Conservation (phyloP, 2,113 vertebrate genomes). For the Saguinus imperator region DNA sequence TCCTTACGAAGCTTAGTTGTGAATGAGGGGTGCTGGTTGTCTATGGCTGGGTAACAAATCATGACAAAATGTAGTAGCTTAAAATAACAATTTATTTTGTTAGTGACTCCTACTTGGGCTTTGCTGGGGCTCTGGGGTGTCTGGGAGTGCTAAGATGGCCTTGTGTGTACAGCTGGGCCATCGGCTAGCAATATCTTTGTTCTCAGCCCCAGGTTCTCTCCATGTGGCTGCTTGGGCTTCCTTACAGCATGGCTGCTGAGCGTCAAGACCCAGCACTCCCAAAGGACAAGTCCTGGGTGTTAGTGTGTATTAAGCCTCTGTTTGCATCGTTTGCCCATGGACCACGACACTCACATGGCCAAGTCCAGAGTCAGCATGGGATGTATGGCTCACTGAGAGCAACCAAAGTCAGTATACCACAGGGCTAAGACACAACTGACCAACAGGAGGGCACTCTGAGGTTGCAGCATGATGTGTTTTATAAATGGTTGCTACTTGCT, state of each 20-base stretch:
- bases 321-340: not conserved
- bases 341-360: too few species aligned
- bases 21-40: not conserved
- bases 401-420: not conserved
- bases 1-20: not conserved
- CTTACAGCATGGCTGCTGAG: not conserved
- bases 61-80: not conserved
- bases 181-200: not conserved
- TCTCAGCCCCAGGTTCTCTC: not conserved
- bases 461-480: not conserved
- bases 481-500: not conserved
- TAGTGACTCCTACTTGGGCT: not conserved
- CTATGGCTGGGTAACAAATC: not conserved
- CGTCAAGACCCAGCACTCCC: not conserved
- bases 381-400: too few species aligned
- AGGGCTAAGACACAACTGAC: too few species aligned
- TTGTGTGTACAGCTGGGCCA: not conserved
- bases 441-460: not conserved
- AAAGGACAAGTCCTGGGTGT: not conserved
- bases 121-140: not conserved
- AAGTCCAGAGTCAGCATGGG: not conserved
- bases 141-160: not conserved
- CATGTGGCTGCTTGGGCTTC: not conserved
- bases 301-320: not conserved
- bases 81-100: not conserved